Percentiles rank a stretch among this genome's conserved stretches.
Conservation (phyloP, 2,888 invertebrate species). For the Blera fallax region DNA sequence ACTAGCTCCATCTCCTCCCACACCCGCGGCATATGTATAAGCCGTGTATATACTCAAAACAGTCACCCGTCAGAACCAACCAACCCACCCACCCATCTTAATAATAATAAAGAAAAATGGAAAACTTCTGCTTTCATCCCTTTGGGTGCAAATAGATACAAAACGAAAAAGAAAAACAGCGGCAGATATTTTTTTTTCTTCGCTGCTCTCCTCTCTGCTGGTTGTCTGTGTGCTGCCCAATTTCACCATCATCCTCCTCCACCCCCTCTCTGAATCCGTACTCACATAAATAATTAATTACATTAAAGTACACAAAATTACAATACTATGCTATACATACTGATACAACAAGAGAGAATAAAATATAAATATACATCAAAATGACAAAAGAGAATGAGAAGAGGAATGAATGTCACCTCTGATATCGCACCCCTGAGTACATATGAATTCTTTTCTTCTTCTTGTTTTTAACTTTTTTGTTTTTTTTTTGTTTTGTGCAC, state of each 20-base stretch:
- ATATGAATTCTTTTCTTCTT: constrained; percentile 60
- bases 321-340: constrained; percentile 50
- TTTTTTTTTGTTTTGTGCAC: constrained; percentile 31
- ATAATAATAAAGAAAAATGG: constrained; percentile 63
- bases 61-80: constrained; percentile 26
- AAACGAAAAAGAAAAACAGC: constrained; percentile 20
- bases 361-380: constrained; percentile 19
- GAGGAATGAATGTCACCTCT: constrained; percentile 70
- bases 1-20: not conserved
- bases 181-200: constrained; percentile 20
- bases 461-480: not conserved
- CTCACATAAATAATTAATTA: constrained; percentile 71
- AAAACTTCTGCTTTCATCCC: constrained; percentile 69
- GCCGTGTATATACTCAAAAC: constrained; percentile 48
- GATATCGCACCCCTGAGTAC: constrained; percentile 68
- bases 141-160: constrained; percentile 57
- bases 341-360: constrained; percentile 34
- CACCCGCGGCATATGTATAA: constrained; percentile 22
- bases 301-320: constrained; percentile 69
- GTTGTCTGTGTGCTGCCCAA: constrained; percentile 33
- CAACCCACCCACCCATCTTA: constrained; percentile 65
- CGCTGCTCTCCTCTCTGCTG: constrained; percentile 1
- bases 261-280: constrained; percentile 18
- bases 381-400: constrained; percentile 35
- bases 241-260: constrained; percentile 23